Evolutionary conservation across 2,888 invertebrate genomes (phyloP), one percentile per base, ranked within the genome.

Genomic region (Xestoiulus laeticollis): DNA sequence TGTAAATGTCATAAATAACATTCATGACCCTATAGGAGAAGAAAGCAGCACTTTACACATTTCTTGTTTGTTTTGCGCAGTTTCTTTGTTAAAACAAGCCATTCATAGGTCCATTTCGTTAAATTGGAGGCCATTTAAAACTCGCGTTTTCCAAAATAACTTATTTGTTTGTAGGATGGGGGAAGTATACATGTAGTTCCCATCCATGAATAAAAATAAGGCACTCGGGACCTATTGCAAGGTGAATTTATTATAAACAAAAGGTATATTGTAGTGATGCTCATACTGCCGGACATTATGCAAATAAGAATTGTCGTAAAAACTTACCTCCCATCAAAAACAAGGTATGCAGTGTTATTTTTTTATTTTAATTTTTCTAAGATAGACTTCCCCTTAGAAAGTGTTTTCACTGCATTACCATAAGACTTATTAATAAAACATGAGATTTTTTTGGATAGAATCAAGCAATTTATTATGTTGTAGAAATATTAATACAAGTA

Each of bases 381-480:
- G 78, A 78, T 30, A 78, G 78, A 4, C 78, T 78, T 78, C 78
- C 78, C 78, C 78, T 78, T 78, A 30, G 26, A 78, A 78, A 78
- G 78, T 78, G 78, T 78, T 78, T 78, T 78, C 78, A 30, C 78
- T 30, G 78, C 78, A 78, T 78, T 78, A 78, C 78, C 78, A 78
- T 78, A 78, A 6, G 78, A 1, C 78, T 78, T 78, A 78, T 78
- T 78, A 78, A 78, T 78, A 78, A 78, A 30, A 78, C 78, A 78
- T 30, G 78, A 78, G 78, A 78, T 78, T 78, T 30, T 1, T 78
- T 30, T 14, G 78, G 2, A 78, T 30, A 30, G 30, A 30, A 78
- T 3, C 30, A 12, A 14, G 10, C 30, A 26, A 16, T 1, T 22
- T 30, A 59, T 30, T 22, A 48, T 16, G 19, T 12, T 3, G 14